These are phyloP conservation scores for Tachysurus fulvidraco DNA, from an alignment of 2,113 vertebrate species.

Conservation along the genomic window DNA sequence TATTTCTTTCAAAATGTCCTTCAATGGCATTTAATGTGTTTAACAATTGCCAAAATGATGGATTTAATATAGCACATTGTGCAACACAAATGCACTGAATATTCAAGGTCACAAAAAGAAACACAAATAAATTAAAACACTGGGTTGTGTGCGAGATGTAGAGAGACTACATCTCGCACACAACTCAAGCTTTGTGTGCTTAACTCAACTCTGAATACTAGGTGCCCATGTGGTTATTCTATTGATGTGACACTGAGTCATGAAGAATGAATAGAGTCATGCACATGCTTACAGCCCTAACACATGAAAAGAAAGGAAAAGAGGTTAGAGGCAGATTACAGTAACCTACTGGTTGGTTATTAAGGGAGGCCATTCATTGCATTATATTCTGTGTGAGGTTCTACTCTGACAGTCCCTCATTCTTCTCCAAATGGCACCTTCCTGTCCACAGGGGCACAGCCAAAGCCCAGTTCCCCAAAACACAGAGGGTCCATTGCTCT, in stretches of 20 bases:
- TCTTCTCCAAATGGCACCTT: constrained; percentile 27
- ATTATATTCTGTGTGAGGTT: constrained; percentile 14
- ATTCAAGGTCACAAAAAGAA: background rate
- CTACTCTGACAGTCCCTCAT: constrained; percentile 32
- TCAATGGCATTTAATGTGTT: background rate
- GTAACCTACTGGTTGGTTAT: constrained; percentile 14
- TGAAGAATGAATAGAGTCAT: background rate
- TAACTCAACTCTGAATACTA: background rate
- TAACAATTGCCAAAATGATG: background rate
- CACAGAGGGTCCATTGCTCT: constrained; percentile 39
- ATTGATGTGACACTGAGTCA: background rate
- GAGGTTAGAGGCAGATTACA: background rate
- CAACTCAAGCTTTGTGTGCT: background rate
- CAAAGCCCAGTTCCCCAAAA: constrained; percentile 26
- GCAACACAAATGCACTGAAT: background rate
- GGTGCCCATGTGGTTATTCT: background rate
- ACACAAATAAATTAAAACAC: background rate
- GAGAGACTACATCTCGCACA: background rate
- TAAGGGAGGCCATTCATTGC: constrained; percentile 28
- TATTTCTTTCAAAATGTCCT: background rate
- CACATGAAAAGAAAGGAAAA: background rate
- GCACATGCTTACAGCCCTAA: background rate
- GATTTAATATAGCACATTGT: background rate
- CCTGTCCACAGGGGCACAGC: constrained; percentile 7
- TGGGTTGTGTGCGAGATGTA: no score